phyloP scores from a whole-genome alignment of 2,797 vertebrate genomes.

The Apogon hyalosoma region DNA sequence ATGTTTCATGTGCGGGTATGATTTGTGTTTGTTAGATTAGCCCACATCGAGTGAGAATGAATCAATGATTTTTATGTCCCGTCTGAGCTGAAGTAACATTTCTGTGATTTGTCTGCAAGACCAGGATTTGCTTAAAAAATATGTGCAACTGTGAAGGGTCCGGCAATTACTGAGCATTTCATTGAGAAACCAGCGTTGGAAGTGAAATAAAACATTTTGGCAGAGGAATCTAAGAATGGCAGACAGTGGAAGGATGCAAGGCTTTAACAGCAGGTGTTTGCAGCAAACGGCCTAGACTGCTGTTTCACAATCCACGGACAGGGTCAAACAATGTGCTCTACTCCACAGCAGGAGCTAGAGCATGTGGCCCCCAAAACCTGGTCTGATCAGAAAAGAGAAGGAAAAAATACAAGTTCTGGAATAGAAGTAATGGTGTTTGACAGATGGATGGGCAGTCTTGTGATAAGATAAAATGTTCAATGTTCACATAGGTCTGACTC shows the following conservation, averaged over 20 bases:
- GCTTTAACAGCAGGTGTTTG: constrained; percentile 45
- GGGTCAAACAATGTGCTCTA: constrained; percentile 51
- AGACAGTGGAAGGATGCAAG: constrained; percentile 28
- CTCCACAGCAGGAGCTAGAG: constrained; percentile 15
- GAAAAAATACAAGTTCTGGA: constrained; percentile 13
- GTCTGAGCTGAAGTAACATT: not conserved
- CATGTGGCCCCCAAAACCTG: constrained; percentile 27
- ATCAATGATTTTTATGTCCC: not conserved
- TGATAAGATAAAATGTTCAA: constrained; percentile 12
- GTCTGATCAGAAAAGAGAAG: constrained; percentile 44
- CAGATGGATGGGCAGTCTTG: constrained; percentile 39
- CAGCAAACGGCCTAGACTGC: constrained; percentile 31
- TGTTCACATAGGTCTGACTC: constrained; percentile 30
- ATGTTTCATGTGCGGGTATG: constrained; percentile 16
- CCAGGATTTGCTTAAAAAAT: constrained; percentile 1
- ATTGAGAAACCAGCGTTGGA: constrained; percentile 29
- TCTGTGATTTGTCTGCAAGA: constrained; percentile 14
- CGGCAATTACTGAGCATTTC: constrained; percentile 35
- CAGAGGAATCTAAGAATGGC: constrained; percentile 50
- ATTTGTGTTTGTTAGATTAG: constrained; percentile 13
- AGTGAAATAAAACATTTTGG: constrained; percentile 53
- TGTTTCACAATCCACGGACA: constrained; percentile 48
- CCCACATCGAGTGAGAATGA: not conserved
- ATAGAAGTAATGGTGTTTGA: constrained; percentile 41
- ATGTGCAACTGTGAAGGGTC: constrained; percentile 13